Evolutionary conservation across 37 sponge, comb jelly and placozoan genomes (phyloP).

Genomic region (Petrosia ficiformis): DNA sequence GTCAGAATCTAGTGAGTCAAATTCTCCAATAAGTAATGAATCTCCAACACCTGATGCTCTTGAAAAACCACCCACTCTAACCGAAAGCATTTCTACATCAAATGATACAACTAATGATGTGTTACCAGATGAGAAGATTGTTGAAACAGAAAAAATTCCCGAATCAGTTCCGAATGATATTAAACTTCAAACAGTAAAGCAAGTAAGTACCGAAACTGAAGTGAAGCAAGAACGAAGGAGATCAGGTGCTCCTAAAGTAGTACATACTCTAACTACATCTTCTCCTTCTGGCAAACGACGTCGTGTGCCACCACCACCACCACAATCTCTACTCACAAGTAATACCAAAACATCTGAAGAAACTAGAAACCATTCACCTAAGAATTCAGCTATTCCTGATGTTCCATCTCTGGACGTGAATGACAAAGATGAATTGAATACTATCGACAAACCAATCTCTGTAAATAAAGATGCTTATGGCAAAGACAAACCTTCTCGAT

Average conservation of each 20-base stretch:
- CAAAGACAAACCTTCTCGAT: neutral
- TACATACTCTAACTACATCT: neutral
- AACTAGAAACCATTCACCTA: neutral
- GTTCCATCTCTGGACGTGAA: neutral
- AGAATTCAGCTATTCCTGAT: neutral
- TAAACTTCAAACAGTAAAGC: neutral
- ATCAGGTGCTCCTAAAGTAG: conserved; percentile 1
- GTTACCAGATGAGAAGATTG: neutral
- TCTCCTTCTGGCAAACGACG: conserved; percentile 3
- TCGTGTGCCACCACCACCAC: conserved; percentile 43
- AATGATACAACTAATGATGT: neutral
- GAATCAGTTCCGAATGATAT: neutral
- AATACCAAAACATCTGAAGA: neutral
- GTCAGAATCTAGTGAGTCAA: too few species aligned
- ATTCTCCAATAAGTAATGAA: too few species aligned
- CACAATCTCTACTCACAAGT: neutral
- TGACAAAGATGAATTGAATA: neutral
- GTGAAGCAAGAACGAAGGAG: too few species aligned
- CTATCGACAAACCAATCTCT: neutral
- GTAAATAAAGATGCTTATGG: neutral
- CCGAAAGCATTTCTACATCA: neutral
- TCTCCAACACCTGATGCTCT: too few species aligned
- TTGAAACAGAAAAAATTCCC: neutral
- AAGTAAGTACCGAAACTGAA: too few species aligned
- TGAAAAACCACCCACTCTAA: neutral